Evolutionary conservation across 2,888 invertebrate genomes (phyloP).

Genomic region (Allygus modestus): DNA sequence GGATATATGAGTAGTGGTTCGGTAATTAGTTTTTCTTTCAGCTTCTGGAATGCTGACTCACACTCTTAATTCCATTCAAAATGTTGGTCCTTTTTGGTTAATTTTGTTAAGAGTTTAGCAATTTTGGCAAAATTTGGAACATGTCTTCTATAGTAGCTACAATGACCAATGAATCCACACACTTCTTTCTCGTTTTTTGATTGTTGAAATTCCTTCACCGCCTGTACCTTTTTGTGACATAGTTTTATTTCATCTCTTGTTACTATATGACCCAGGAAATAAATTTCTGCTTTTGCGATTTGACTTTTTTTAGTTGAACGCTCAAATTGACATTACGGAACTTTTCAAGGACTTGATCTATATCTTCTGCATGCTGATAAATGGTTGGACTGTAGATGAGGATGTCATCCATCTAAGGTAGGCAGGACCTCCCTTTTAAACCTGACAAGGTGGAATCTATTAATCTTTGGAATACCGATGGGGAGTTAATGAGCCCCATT

Average conservation of each 20-base stretch:
- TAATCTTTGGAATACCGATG: constrained; percentile 9
- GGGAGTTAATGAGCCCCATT: constrained; percentile 4
- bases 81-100: constrained; percentile 9
- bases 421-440: background rate
- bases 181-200: constrained; percentile 8
- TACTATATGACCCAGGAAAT: constrained; percentile 18
- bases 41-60: background rate
- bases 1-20: constrained; percentile 60
- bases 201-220: background rate
- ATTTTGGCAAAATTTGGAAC: background rate
- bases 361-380: background rate
- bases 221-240: background rate
- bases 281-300: background rate
- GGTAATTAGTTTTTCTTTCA: constrained; percentile 52
- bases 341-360: background rate
- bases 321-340: background rate
- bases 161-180: background rate
- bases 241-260: constrained; percentile 10
- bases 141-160: background rate
- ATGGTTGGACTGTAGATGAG: background rate
- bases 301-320: constrained; percentile 29
- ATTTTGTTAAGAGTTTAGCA: background rate
- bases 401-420: constrained; percentile 41
- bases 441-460: background rate
- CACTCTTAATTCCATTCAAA: background rate